Base-by-base conservation (phyloP, 2,888 invertebrate species). In the Celastrina argiolus region DNA sequence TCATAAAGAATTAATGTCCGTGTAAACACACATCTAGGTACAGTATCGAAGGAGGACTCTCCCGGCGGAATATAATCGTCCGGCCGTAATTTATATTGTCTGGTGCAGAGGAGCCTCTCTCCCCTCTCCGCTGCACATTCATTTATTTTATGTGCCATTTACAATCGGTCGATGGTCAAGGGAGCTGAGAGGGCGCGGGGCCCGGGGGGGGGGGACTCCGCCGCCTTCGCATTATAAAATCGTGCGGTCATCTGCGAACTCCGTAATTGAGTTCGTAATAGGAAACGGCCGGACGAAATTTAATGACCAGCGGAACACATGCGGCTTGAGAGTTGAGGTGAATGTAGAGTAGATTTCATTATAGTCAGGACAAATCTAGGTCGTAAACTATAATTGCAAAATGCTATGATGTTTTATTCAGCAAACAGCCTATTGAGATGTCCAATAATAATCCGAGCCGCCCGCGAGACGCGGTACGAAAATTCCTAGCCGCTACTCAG, bases 141-240 rank as follows among this genome's bases (percentile, higher is more conserved):
- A 91, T 92, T 92, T 92, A 92, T 92, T 92, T 92, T 92, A 92
- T 92, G 91, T 92, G 92, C 92, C 92, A 92, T 92, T 92, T 92
- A 92, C 92, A 92, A 92, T 92, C 91, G 92, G 91, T 91, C 92
- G 91, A 91, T 91, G 92, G 92, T 91, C 92, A 92, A 92, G 92
- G 92, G 91, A 88, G 87, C 82, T 76, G 78, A 78, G 75, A 80
- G 77, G 78, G 78, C 76, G 73, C 74, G 75, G 76, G 76, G 76
- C 1, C 31, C 31, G 80, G 72, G 77, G 77, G 75, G 76, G 74
- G 78, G 76, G 80, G 81, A 81, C 81, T 81, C 80, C 81, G 85
- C 76, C 85, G 87, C 88, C 90, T 88, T 89, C 88, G 84, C 81
- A 91, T 91, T 92, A 91, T 91, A 92, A 91, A 91, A 91, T 87